Percentiles rank a stretch among this genome's conserved stretches.
phyloP scores from a whole-genome alignment of 2,888 invertebrate genomes.

The Trissonchulus latispiculum region DNA sequence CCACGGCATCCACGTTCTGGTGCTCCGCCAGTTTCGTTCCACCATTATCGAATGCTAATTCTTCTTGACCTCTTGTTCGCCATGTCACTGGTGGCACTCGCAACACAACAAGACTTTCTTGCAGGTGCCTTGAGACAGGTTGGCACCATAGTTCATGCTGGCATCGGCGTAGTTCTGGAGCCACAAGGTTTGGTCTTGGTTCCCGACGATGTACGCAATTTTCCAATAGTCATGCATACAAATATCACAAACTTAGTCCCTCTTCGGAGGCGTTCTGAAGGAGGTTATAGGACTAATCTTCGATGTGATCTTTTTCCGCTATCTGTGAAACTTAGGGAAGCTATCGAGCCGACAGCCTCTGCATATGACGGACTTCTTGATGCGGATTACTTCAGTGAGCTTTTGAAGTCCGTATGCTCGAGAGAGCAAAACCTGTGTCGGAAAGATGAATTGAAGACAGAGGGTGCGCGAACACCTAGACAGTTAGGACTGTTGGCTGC shows the following conservation, averaged over 20 bases:
- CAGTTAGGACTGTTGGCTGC: neutral
- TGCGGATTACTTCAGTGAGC: neutral
- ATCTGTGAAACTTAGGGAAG: neutral
- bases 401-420: neutral
- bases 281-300: neutral
- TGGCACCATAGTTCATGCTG: neutral
- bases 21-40: too few species aligned
- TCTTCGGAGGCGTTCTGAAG: neutral
- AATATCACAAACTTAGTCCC: neutral
- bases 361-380: neutral
- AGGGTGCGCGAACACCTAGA: too few species aligned
- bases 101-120: neutral
- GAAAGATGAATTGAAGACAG: neutral
- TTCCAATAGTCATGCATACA: neutral
- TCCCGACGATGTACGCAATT: neutral
- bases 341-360: neutral
- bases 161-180: neutral
- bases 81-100: too few species aligned
- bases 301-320: neutral
- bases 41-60: too few species aligned
- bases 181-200: neutral
- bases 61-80: too few species aligned
- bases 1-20: too few species aligned
- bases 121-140: neutral
- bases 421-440: neutral